A percentile compares a stretch with the other conserved stretches of the same genome.
phyloP scores from a whole-genome alignment of 2,797 vertebrate species.

The Liparis tanakae region DNA sequence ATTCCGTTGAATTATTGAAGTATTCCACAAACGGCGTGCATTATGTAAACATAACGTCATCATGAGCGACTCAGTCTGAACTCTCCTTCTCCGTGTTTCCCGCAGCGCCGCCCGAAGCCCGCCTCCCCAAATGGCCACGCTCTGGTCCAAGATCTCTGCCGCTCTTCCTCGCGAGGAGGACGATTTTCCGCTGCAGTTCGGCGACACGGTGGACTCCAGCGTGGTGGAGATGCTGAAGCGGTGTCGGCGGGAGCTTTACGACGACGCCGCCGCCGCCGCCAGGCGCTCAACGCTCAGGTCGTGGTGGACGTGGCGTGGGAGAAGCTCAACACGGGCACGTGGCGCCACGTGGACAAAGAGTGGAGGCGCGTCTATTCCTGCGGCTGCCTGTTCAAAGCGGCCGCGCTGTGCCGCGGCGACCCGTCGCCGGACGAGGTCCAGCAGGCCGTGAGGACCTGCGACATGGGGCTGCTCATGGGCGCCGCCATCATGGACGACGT shows the following conservation, averaged over 20 bases:
- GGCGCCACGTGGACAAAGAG: conserved; percentile 88
- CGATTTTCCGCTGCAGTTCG: conserved; percentile 79
- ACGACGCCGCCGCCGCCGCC: conserved; percentile 6
- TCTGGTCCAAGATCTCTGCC: conserved; percentile 79
- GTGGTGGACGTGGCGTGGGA: conserved; percentile 91
- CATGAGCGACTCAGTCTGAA: conserved; percentile 8
- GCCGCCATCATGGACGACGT: conserved; percentile 84
- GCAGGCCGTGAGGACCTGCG: conserved; percentile 85
- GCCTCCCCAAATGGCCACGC: conserved; percentile 59
- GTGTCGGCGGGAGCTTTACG: conserved; percentile 79
- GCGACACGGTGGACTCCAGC: conserved; percentile 80
- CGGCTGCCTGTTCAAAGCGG: conserved; percentile 89
- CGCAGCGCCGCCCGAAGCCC: conserved; percentile 39
- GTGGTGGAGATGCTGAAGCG: conserved; percentile 74
- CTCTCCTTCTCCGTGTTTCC: conserved; percentile 31
- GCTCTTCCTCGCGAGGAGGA: conserved; percentile 78
- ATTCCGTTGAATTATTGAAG: conserved; percentile 4
- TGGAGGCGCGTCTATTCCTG: conserved; percentile 90
- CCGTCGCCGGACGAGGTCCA: conserved; percentile 47
- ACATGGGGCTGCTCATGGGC: conserved; percentile 92
- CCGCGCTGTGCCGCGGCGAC: conserved; percentile 77
- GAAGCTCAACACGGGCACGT: conserved; percentile 88
- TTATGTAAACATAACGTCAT: conserved; percentile 20
- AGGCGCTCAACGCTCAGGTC: conserved; percentile 77
- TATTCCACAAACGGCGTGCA: conserved; percentile 10